Conservation (phyloP, 2,888 invertebrate species). For the Watsonalla binaria region DNA sequence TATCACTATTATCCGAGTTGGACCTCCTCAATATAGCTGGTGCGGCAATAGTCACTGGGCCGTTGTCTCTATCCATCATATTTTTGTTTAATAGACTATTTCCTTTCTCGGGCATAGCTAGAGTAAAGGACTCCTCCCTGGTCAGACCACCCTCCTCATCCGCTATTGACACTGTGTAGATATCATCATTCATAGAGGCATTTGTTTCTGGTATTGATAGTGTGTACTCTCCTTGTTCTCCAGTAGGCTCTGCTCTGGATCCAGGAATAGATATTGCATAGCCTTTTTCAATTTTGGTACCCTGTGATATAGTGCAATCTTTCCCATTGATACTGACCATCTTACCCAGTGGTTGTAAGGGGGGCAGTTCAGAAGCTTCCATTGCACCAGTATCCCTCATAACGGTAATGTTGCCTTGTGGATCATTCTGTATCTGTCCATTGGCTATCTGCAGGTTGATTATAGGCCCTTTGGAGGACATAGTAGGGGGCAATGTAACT, state of each 20-base stretch:
- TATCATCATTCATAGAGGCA: constrained; percentile 73
- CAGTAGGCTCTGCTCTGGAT: constrained; percentile 70
- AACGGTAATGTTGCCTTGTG: constrained; percentile 80
- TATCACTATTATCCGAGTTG: constrained; percentile 69
- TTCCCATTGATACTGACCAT: constrained; percentile 52
- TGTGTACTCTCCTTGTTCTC: constrained; percentile 72
- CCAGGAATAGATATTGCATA: constrained; percentile 65
- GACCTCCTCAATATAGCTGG: constrained; percentile 72
- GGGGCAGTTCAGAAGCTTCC: constrained; percentile 61
- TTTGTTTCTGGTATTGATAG: constrained; percentile 74
- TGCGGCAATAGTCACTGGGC: constrained; percentile 52
- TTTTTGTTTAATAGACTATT: constrained; percentile 65
- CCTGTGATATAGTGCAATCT: constrained; percentile 45
- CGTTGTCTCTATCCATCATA: constrained; percentile 52
- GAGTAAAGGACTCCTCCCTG: constrained; percentile 61
- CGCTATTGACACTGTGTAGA: constrained; percentile 74
- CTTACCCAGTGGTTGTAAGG: constrained; percentile 63
- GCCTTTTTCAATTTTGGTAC: constrained; percentile 54
- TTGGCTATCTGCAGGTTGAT: constrained; percentile 84
- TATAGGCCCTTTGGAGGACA: constrained; percentile 78
- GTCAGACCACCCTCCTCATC: constrained; percentile 65
- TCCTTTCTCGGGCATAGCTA: constrained; percentile 70
- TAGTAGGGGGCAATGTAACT: constrained; percentile 71
- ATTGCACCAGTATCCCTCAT: constrained; percentile 66
- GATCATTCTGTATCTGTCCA: constrained; percentile 80